Conservation (phyloP, 2,888 invertebrate species). For the Cephus spinipes region DNA sequence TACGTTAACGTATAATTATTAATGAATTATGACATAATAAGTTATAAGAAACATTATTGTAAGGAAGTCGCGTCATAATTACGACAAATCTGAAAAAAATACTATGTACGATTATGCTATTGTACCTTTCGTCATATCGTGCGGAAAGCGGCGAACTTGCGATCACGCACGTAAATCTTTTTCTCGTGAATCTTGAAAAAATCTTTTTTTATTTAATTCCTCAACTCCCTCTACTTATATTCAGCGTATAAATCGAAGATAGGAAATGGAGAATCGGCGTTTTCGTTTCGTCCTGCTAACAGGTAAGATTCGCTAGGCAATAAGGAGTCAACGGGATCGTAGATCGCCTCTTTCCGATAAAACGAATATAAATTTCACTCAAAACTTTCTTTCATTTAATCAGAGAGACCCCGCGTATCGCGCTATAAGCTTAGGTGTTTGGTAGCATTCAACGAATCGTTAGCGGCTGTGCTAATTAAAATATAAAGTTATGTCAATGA, state of each 20-base stretch:
- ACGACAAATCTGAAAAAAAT: conserved; percentile 36
- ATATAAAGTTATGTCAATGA: conserved; percentile 44
- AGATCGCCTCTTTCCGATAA: conserved; percentile 39
- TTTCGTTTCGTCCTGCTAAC: background rate
- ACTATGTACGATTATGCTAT: conserved; percentile 40
- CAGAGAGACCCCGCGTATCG: background rate
- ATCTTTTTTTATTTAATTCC: conserved; percentile 8
- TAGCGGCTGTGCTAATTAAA: conserved; percentile 8
- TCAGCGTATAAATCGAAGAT: background rate
- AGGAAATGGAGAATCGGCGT: background rate
- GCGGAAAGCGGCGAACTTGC: conserved; percentile 43
- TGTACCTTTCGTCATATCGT: conserved; percentile 37
- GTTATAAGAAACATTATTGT: conserved; percentile 38
- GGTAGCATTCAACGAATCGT: background rate
- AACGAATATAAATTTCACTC: conserved; percentile 37
- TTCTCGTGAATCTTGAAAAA: conserved; percentile 18
- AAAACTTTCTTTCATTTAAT: conserved; percentile 2
- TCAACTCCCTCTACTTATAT: background rate
- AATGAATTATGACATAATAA: conserved; percentile 38
- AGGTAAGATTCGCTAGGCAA: background rate
- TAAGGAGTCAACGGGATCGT: background rate
- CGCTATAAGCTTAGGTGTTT: conserved; percentile 3
- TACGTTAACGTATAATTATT: conserved; percentile 40
- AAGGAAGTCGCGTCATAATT: conserved; percentile 32
- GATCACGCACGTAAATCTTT: background rate